Percentiles rank a stretch among this genome's conserved stretches.
These are phyloP conservation scores for Hirtodrosophila duncani DNA, from an alignment of 2,888 invertebrate genomes.

Conservation along the genomic window DNA sequence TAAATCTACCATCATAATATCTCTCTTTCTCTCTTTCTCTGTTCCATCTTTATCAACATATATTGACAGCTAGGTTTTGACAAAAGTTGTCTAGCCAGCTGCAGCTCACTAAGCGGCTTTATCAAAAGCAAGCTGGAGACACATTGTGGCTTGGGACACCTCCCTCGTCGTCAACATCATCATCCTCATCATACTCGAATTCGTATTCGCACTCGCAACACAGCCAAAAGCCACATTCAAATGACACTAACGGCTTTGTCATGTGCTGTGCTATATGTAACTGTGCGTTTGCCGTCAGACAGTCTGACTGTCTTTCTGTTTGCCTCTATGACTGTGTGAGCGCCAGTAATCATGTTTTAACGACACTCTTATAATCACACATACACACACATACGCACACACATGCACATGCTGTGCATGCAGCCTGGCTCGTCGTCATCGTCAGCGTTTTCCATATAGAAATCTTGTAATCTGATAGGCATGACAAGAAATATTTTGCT, in stretches of 20 bases:
- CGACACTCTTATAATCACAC: constrained; percentile 48
- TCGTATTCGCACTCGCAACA: constrained; percentile 38
- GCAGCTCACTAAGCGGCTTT: constrained; percentile 14
- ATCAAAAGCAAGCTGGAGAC: constrained; percentile 24
- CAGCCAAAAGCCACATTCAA: constrained; percentile 57
- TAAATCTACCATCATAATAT: too few relatives aligned
- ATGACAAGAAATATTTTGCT: constrained; percentile 73
- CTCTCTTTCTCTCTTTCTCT: too few relatives aligned
- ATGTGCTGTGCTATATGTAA: constrained; percentile 39
- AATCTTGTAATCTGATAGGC: constrained; percentile 73
- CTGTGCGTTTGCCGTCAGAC: constrained; percentile 8
- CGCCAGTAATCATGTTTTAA: constrained; percentile 69
- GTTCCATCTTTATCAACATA: not conserved
- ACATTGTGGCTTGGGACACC: constrained; percentile 9
- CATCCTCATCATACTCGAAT: constrained; percentile 40
- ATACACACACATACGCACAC: constrained; percentile 19
- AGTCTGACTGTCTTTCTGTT: constrained; percentile 19
- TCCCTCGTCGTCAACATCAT: too few relatives aligned
- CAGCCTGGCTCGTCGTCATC: constrained; percentile 44
- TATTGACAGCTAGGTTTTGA: too few relatives aligned
- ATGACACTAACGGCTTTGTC: constrained; percentile 72
- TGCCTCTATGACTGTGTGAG: constrained; percentile 32
- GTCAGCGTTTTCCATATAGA: constrained; percentile 64
- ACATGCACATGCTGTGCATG: constrained; percentile 29
- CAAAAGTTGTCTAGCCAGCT: constrained; percentile 4